Evolutionary conservation across 2,113 vertebrate species (phyloP).

Genomic region (Corvus moneduloides): DNA sequence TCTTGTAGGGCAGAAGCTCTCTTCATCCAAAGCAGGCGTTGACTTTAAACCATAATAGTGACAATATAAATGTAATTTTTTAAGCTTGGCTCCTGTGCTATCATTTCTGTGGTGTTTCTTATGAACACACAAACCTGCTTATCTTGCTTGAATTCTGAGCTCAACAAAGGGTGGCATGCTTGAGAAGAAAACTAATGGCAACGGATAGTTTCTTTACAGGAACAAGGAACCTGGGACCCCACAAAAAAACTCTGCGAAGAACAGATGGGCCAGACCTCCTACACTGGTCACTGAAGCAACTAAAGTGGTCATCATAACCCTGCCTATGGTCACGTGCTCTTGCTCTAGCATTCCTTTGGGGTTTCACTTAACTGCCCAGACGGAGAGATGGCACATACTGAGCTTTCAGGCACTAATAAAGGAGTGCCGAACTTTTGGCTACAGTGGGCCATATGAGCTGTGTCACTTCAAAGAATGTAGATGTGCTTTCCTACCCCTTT

Average conservation of each 20-base stretch:
- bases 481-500: neutral
- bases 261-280: neutral
- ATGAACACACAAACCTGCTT: neutral
- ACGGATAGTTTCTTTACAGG: neutral
- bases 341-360: neutral
- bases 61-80: neutral
- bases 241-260: accelerated
- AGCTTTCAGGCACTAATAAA: neutral
- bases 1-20: neutral
- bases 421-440: neutral
- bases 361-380: neutral
- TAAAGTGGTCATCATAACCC: neutral
- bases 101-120: neutral
- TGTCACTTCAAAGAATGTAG: neutral
- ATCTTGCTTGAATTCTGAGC: neutral
- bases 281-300: neutral
- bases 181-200: neutral
- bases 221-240: neutral
- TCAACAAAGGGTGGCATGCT: neutral
- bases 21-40: neutral
- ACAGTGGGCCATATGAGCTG: neutral
- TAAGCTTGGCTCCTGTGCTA: neutral
- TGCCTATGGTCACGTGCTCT: neutral
- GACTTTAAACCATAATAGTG: neutral
- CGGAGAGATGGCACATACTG: neutral